Evolutionary conservation across 2,888 invertebrate genomes (phyloP), one percentile per base, ranked within the genome.

Genomic region (Caradrina clavipalpis): DNA sequence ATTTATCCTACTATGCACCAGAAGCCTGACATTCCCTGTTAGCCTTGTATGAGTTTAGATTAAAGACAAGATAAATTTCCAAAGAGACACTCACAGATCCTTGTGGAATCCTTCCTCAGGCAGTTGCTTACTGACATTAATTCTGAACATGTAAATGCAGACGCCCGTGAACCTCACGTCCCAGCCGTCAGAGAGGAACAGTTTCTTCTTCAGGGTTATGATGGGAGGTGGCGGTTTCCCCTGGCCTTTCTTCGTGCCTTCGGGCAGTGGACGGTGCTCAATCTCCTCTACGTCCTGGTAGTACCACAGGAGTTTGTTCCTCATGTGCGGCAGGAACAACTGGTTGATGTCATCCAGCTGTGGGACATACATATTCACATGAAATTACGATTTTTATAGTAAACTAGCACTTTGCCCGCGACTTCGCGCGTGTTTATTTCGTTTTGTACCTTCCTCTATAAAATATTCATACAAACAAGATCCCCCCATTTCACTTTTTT

Each of bases 81-180:
- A 6, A 47, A 50, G 10, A 17, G 0, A 64, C 7, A 91, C 97
- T 96, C 85, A 97, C 97, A 97, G 91, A 90, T 97, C 98, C 95
- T 98, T 98, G 90, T 98, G 98, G 87, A 98, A 98, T n/a, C 98
- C 98, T 94, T 99, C 98, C 90, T 98, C 98, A 0, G 98, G 98
- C 80, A 99, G 92, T 89, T 98, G 98, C 87, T 98, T 98, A 77
- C 97, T 97, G 51, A 97, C 98, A 88, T 97, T 98, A 57, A 98
- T 97, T 80, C 98, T 96, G 89, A 98, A 98, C 96, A 98, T 98
- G 87, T 98, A 98, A 81, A 98, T 97, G 85, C 98, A 98, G 68
- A 98, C 96, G 45, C 98, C 98, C 0, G 97, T 98, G 68, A 98
- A 97, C 19, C 97, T 97, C 53, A 97, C 97, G 80, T 97, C 97